Evolutionary conservation across 2,888 invertebrate genomes (phyloP), one percentile per base, ranked within the genome.

Genomic region (Tenthredo amoena): DNA sequence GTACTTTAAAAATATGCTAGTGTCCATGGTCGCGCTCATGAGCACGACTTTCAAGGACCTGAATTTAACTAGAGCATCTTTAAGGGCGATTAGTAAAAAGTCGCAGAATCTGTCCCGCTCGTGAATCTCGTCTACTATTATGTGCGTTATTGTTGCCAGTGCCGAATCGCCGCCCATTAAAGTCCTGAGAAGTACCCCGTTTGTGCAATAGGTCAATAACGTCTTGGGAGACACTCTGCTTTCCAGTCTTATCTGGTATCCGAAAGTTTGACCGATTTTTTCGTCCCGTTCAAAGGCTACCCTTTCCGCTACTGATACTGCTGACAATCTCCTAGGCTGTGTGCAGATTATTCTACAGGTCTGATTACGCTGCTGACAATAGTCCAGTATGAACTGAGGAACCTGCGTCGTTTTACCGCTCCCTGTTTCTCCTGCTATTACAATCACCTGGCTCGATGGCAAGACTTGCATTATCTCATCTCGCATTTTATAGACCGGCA

Each of bases 371-470:
- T 91, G 94, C 89, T 94, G 95, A 88, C 94, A 96, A 93, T 97
- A 95, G 89, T 99, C 98, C 87, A 99, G 94, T 88, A 99, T 96
- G 90, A 97, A 97, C 91, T 99, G 99, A 0, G 99, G 99, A 65
- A 99, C 95, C 95, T 99, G 99, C 0, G 99, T 99, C 0, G 99
- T 98, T 95, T 99, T 99, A 0, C 99, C 99, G 84, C 97, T 98
- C 0, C 99, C 99, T 0, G 99, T 99, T 89, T 98, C 98, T 0
- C 97, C 97, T 5, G 96, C 95, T 34, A 98, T 95, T 88, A 97
- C 95, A 34, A 96, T 93, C n/a, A 97, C 96, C 94, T 95, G 91
- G 88, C 89, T 90, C 0, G 88, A 86, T n/a, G 88, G 87, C 9
- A 93, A 85, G 2, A 95, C 95, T 86, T 96, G 95, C 9, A 97